phyloP scores from a whole-genome alignment of 2,113 vertebrate species.

The Oryzias javanicus region DNA sequence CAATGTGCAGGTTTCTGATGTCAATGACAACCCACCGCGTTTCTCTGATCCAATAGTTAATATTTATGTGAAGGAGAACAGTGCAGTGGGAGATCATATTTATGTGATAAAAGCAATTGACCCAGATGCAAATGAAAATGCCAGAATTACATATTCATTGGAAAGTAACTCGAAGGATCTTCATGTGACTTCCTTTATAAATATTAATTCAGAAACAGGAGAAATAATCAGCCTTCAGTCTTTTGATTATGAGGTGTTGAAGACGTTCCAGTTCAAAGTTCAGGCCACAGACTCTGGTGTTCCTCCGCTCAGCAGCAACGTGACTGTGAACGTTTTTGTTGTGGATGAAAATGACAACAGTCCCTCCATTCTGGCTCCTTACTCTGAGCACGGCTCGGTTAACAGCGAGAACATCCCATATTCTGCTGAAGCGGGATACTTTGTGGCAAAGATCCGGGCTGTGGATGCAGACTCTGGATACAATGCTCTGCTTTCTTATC shows the following conservation, averaged over 20 bases:
- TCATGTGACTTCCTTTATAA: constrained; percentile 27
- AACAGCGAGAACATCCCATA: constrained; percentile 69
- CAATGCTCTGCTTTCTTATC: constrained; percentile 65
- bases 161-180: constrained; percentile 10
- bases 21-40: constrained; percentile 86
- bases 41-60: constrained; percentile 73
- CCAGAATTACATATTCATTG: constrained; percentile 64
- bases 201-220: constrained; percentile 58
- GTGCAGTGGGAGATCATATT: constrained; percentile 72
- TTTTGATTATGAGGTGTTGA: constrained; percentile 71
- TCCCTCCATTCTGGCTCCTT: constrained; percentile 45
- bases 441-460: constrained; percentile 67
- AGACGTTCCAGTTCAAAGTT: constrained; percentile 75
- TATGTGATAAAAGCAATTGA: constrained; percentile 79
- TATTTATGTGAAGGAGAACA: constrained; percentile 85
- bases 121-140: constrained; percentile 79
- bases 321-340: constrained; percentile 68
- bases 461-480: constrained; percentile 64
- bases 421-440: constrained; percentile 74
- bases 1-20: constrained; percentile 80
- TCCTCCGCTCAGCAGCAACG: constrained; percentile 71
- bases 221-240: constrained; percentile 64
- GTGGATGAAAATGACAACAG: constrained; percentile 63
- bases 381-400: constrained; percentile 56
- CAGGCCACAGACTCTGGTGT: constrained; percentile 75